Percentiles rank a stretch among this genome's conserved stretches.
Evolutionary conservation across 1,140 invertebrate genomes (phyloP).

Genomic region (Euschistus heros): DNA sequence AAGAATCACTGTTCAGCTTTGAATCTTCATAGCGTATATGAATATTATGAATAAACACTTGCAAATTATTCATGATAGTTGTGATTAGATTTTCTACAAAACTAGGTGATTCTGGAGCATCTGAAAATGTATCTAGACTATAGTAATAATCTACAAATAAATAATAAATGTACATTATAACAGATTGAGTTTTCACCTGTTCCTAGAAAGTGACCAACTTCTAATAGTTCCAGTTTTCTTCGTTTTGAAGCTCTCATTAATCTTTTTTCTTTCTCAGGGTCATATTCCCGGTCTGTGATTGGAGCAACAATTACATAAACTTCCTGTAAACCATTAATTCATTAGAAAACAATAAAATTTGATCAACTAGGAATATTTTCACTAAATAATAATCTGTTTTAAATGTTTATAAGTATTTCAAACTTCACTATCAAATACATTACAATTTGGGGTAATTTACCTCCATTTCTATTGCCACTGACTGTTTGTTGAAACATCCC

Average conservation of each 20-base stretch:
- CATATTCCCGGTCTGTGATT: slow-evolving; percentile 52
- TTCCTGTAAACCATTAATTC: slow-evolving; percentile 40
- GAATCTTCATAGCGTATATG: slow-evolving; percentile 76
- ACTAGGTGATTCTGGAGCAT: slow-evolving; percentile 31
- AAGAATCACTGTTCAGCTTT: slow-evolving; percentile 49
- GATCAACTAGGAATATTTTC: not conserved
- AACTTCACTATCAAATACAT: too few species aligned
- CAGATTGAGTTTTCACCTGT: slow-evolving; percentile 32
- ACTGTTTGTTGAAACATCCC: slow-evolving; percentile 57
- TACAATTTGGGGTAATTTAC: too few species aligned
- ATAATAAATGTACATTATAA: not conserved
- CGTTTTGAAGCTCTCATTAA: slow-evolving; percentile 60
- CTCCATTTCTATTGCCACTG: slow-evolving; percentile 56
- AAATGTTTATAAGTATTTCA: too few species aligned
- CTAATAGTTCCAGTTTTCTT: slow-evolving; percentile 45
- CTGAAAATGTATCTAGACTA: slow-evolving; percentile 16
- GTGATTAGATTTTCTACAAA: slow-evolving; percentile 62
- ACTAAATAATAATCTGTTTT: too few species aligned
- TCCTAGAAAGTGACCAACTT: slow-evolving; percentile 37
- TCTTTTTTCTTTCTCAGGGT: slow-evolving; percentile 60
- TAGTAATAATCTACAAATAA: not conserved
- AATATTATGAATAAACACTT: slow-evolving; percentile 67
- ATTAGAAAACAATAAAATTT: not conserved
- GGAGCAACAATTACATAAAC: slow-evolving; percentile 65
- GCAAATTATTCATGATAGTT: slow-evolving; percentile 67